Evolutionary conservation across 2,888 invertebrate species (phyloP).

Genomic region (Hyalella azteca): DNA sequence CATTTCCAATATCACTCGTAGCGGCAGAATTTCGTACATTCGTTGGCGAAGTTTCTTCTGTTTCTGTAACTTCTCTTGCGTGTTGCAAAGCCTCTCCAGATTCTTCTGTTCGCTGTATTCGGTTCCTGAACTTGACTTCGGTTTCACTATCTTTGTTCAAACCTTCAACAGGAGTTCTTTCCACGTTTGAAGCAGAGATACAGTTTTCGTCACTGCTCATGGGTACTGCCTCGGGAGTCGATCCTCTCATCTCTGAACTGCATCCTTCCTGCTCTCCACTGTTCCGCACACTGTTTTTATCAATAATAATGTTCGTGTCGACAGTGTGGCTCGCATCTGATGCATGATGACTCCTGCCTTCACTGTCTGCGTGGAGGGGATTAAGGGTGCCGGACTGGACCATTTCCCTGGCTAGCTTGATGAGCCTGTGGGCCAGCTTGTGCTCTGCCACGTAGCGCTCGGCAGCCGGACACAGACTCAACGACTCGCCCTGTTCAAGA

Average conservation of each 20-base stretch:
- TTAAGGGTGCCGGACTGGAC: neutral
- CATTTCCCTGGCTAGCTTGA: neutral
- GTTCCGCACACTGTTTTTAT: neutral
- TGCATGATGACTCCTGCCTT: neutral
- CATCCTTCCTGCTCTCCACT: neutral
- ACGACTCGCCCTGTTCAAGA: constrained; percentile 5
- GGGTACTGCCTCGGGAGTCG: neutral
- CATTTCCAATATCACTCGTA: neutral
- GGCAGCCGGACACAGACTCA: neutral
- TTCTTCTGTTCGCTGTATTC: neutral
- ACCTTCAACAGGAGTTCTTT: neutral
- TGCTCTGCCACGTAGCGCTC: constrained; percentile 16
- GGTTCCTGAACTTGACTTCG: neutral
- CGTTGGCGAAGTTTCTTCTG: neutral
- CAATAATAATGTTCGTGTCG: neutral
- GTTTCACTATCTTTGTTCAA: neutral
- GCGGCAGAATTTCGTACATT: neutral
- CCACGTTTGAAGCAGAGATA: no score
- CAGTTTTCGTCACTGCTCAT: neutral
- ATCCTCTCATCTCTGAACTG: neutral
- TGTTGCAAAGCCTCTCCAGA: neutral
- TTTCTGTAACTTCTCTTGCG: neutral
- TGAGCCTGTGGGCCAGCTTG: constrained; percentile 13
- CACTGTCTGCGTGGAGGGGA: neutral
- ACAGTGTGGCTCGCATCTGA: no score